These are phyloP conservation scores for Sphaerophoria taeniata DNA, from an alignment of 2,888 invertebrate species.

Conservation along the genomic window DNA sequence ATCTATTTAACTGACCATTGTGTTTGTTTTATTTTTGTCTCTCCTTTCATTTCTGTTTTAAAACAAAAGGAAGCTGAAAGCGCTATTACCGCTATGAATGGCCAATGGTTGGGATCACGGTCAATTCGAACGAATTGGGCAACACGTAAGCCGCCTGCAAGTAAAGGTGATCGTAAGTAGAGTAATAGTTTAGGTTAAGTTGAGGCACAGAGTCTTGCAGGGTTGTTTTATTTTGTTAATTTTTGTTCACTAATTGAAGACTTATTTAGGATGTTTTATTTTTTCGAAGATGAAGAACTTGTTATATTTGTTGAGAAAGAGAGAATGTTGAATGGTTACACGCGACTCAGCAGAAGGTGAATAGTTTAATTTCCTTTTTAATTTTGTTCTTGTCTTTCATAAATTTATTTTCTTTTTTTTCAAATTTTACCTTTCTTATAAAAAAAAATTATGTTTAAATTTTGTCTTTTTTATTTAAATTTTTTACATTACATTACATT, in stretches of 20 bases:
- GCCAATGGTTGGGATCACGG: conserved; percentile 98
- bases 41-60: conserved; percentile 77
- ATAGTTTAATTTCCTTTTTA: not conserved
- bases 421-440: conserved; percentile 1
- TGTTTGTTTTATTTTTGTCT: conserved; percentile 74
- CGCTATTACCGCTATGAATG: conserved; percentile 99
- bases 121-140: conserved; percentile 99
- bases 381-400: not conserved
- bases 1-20: not conserved
- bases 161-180: conserved; percentile 91
- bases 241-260: not conserved
- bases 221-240: not conserved
- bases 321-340: conserved; percentile 1
- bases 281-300: conserved; percentile 32
- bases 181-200: conserved; percentile 45
- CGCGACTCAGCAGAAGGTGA: not conserved
- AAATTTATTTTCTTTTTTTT: not conserved
- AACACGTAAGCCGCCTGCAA: conserved; percentile 97
- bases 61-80: conserved; percentile 95
- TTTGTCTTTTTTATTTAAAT: not conserved
- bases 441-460: not conserved
- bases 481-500: too few relatives aligned
- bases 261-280: conserved; percentile 14
- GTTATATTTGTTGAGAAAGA: conserved; percentile 16
- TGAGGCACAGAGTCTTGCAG: not conserved